These are phyloP conservation scores for Allobates femoralis DNA, from an alignment of 2,797 vertebrate genomes.

Conservation along the genomic window DNA sequence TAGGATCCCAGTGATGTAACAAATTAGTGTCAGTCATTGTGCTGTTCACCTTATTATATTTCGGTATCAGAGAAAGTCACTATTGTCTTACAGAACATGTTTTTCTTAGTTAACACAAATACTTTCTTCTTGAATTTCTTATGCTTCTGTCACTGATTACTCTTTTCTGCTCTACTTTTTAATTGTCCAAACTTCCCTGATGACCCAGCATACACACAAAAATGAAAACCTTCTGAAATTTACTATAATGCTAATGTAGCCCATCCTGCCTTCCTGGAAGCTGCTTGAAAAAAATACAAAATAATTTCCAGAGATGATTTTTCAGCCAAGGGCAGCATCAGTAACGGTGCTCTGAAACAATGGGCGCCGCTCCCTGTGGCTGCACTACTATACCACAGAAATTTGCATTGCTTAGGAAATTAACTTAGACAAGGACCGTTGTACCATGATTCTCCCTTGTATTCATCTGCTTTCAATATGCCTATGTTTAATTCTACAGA, in stretches of 20 bases:
- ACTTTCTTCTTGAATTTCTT: not conserved
- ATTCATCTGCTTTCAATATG: conserved; percentile 50
- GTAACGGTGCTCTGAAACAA: conserved; percentile 34
- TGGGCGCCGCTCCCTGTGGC: conserved; percentile 42
- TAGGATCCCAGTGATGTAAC: not conserved
- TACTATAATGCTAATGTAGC: conserved; percentile 38
- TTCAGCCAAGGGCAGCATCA: conserved; percentile 52
- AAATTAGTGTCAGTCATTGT: not conserved
- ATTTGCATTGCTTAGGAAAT: conserved; percentile 32
- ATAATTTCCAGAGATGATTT: conserved; percentile 33
- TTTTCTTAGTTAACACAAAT: not conserved
- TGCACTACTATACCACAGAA: conserved; percentile 36
- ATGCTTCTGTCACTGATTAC: conserved; percentile 29
- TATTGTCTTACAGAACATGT: not conserved
- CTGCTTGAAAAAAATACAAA: conserved; percentile 12
- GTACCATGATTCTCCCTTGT: conserved; percentile 15
- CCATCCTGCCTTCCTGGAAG: conserved; percentile 53
- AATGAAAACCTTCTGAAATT: conserved; percentile 53
- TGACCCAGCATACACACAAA: conserved; percentile 22
- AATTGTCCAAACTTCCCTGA: conserved; percentile 20
- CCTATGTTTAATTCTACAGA: conserved; percentile 28
- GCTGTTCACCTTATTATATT: not conserved
- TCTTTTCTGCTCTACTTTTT: conserved; percentile 13
- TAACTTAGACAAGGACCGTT: conserved; percentile 31
- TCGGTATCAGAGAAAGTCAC: not conserved